Evolutionary conservation across 2,113 vertebrate species (phyloP), one percentile per base, ranked within the genome.

Genomic region (Pheucticus melanocephalus): DNA sequence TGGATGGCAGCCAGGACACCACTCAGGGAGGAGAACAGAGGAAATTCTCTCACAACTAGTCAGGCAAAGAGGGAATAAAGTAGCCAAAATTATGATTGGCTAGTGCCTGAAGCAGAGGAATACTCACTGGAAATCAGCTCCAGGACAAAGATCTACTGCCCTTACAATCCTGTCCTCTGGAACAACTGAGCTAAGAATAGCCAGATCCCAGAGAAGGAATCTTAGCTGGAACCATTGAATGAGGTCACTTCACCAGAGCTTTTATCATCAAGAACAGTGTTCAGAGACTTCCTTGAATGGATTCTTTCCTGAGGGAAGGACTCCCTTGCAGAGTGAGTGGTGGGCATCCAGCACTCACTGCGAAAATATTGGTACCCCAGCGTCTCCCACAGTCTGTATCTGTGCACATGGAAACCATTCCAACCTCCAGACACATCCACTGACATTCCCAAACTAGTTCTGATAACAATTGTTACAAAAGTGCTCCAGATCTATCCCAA

Each of bases 301-400:
- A 44, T 50, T 27, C 2, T 61, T 66, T 39, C 45, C 19, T 31
- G 11, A 87, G 25, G 5, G 21, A 73, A 56, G 23, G 12, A 63
- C 10, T 79, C 16, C 14, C 15, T 75, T 72, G 33, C 25, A 24
- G 23, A 59, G 27, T 20, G 31, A 65, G 19, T 40, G 22, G 35
- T 45, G 42, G 33, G 33, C 15, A 79, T 37, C 21, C 30, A n/a
- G 31, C 15, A 28, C n/a, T 57, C 64, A 27, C 15, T 61, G 15
- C 22, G 65, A 12, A 39, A 8, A 28, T 8, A 11, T 0, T 8
- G 33, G 28, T 40, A 18, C 1, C 11, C 9, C 14, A 75, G 12
- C 63, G 45, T 66, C 51, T 56, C 54, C 30, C 18, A 8, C 5
- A 39, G 15, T 30, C 27, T 54, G 2, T 15, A 14, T 18, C 22